Conservation (phyloP, 1,140 invertebrate genomes). For the Trichonephila clavata region DNA sequence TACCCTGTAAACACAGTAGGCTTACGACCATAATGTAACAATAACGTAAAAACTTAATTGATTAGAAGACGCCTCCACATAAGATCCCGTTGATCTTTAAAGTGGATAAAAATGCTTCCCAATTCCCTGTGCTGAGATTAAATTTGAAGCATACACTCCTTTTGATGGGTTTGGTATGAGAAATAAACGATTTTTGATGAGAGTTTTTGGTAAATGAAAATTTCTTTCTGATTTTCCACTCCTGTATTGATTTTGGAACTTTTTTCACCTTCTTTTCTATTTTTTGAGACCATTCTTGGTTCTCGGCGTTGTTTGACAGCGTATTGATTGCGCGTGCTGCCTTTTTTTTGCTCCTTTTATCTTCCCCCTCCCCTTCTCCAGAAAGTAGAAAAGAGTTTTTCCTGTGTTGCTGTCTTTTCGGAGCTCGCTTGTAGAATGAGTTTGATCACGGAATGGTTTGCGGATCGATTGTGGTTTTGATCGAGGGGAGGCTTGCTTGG, state of each 20-base stretch:
- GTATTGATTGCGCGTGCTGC: neutral
- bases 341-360: neutral
- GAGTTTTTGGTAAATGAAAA: slow-evolving; percentile 23
- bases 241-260: slow-evolving; percentile 17
- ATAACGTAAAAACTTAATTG: slow-evolving; percentile 73
- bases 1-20: slow-evolving; percentile 70
- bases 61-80: slow-evolving; percentile 65
- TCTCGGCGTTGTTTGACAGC: neutral
- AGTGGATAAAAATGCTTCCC: slow-evolving; percentile 13
- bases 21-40: slow-evolving; percentile 59
- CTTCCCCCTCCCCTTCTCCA: neutral
- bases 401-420: slow-evolving; percentile 16
- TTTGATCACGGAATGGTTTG: slow-evolving; percentile 19
- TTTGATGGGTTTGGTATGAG: slow-evolving; percentile 22
- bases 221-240: neutral
- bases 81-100: slow-evolving; percentile 35
- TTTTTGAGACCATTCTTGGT: neutral
- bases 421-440: neutral
- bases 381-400: slow-evolving; percentile 29
- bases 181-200: slow-evolving; percentile 36
- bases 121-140: neutral
- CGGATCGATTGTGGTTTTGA: neutral
- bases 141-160: neutral
- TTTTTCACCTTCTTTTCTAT: slow-evolving; percentile 1
- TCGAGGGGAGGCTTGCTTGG: neutral